phyloP scores from a whole-genome alignment of 2,113 vertebrate species.

The Hemichromis elongatus region DNA sequence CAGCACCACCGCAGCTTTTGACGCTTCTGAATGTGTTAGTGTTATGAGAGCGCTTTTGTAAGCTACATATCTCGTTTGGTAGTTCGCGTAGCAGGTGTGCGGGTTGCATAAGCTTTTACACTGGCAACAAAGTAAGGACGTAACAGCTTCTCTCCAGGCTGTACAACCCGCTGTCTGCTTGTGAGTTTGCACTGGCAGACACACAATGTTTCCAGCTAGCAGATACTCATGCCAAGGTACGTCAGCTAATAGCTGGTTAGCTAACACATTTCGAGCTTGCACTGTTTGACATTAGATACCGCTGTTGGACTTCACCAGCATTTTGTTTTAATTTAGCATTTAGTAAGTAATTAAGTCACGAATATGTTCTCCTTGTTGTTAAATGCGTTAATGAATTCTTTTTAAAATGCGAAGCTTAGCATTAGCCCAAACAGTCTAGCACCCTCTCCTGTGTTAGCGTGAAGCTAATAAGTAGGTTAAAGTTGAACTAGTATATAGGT shows the following conservation, averaged over 20 bases:
- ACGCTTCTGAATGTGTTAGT: background rate
- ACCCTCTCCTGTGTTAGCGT: slow-evolving; percentile 6
- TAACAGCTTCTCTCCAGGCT: background rate
- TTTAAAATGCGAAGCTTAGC: background rate
- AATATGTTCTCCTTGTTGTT: rapidly evolving
- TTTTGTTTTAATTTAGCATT: background rate
- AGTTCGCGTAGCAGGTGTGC: background rate
- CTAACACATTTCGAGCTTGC: background rate
- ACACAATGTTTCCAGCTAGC: slow-evolving; percentile 70
- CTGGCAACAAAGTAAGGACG: background rate
- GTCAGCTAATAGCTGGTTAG: slow-evolving; percentile 1
- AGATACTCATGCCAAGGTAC: slow-evolving; percentile 72
- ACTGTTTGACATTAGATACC: background rate
- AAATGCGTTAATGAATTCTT: background rate
- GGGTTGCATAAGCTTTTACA: background rate
- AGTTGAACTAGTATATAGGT: slow-evolving; percentile 42
- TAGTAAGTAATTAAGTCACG: background rate
- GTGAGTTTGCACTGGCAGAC: background rate
- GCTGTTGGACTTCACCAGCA: background rate
- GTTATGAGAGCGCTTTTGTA: slow-evolving; percentile 42
- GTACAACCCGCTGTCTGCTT: background rate
- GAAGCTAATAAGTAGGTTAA: slow-evolving; percentile 59
- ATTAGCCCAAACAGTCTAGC: background rate
- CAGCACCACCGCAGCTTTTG: slow-evolving; percentile 6
- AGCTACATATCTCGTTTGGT: background rate